Conservation (phyloP, 2,113 vertebrate species). For the Callospermophilus lateralis region DNA sequence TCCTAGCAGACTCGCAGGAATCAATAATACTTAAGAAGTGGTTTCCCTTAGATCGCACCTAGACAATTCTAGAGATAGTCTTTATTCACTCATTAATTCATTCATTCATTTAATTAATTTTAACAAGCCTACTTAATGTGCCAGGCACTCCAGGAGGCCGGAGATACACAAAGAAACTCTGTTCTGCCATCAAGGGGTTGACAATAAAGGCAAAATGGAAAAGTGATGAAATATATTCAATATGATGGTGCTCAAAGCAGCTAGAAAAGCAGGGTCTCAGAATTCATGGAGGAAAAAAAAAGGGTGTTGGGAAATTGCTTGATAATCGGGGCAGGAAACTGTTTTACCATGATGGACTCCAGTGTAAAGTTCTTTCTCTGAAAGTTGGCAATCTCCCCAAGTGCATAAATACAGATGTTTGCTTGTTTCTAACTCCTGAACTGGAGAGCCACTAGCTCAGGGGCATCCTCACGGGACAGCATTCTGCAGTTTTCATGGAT, state of each 20-base stretch:
- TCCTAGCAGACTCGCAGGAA: background rate
- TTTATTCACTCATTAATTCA: background rate
- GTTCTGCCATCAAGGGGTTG: background rate
- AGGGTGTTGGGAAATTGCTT: background rate
- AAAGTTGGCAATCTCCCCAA: conserved; percentile 1
- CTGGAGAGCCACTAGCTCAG: background rate
- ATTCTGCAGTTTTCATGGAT: conserved; percentile 17
- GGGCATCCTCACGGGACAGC: background rate
- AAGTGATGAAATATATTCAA: conserved; percentile 12
- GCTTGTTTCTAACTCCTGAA: conserved; percentile 51
- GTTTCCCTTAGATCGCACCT: background rate
- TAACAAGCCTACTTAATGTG: conserved; percentile 47
- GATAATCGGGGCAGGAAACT: background rate
- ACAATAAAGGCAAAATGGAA: background rate
- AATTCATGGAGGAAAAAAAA: background rate
- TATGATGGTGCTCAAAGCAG: background rate
- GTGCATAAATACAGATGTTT: conserved; percentile 54
- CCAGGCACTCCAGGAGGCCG: background rate
- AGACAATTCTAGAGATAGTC: conserved; percentile 16
- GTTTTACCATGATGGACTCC: background rate
- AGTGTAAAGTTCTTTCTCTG: background rate
- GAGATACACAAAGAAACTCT: background rate
- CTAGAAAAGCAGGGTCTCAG: background rate
- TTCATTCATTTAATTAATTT: conserved; percentile 59
- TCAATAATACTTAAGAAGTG: background rate